These are phyloP conservation scores for Urophycis tenuis DNA, from an alignment of 2,797 vertebrate genomes.

Conservation along the genomic window DNA sequence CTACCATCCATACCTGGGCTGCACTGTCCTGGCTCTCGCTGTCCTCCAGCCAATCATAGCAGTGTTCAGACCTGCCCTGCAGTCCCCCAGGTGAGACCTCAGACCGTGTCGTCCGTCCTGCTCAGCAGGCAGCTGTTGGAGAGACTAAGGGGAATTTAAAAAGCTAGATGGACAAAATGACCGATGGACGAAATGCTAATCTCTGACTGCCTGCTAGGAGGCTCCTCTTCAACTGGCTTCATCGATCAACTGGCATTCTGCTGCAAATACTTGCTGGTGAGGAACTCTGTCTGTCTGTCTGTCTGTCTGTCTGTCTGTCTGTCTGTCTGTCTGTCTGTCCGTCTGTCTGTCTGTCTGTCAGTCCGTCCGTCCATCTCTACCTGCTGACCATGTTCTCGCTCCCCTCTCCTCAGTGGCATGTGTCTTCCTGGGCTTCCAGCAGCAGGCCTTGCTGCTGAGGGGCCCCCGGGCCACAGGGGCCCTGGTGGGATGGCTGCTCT, in stretches of 20 bases:
- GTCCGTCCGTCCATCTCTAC: not conserved
- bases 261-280: constrained; percentile 80
- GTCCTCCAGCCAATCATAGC: constrained; percentile 76
- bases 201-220: constrained; percentile 60
- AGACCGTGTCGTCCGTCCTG: no score
- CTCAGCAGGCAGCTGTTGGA: no score
- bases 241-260: constrained; percentile 73
- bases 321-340: not conserved
- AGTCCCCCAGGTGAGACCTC: constrained; percentile 72
- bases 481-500: constrained; percentile 76
- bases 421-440: constrained; percentile 78
- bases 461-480: constrained; percentile 68
- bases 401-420: constrained; percentile 62
- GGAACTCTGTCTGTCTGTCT: constrained; percentile 21
- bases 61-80: constrained; percentile 71
- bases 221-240: constrained; percentile 79
- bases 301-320: not conserved
- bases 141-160: not conserved
- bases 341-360: not conserved
- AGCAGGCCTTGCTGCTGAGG: constrained; percentile 74
- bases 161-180: no score
- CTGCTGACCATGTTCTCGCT: not conserved
- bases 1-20: constrained; percentile 79
- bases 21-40: constrained; percentile 68
- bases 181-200: no score